Base-by-base conservation (phyloP, 1,140 invertebrate species). In the Plutomurus gul region DNA sequence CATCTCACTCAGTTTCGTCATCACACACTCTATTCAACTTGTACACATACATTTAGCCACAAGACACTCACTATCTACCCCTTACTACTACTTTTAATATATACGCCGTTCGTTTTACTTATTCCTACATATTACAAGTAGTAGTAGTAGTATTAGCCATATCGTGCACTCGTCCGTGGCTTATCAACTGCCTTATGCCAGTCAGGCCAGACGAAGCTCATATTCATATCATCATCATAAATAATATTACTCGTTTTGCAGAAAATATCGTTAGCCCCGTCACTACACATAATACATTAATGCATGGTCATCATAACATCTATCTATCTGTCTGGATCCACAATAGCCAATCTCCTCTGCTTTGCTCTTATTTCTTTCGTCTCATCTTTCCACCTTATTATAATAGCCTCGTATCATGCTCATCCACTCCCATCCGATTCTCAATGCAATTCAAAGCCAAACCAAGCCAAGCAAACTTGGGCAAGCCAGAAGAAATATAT, bases 1-100 rank as follows among this genome's bases (percentile, higher is more conserved):
- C 65, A 80, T 80, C 74, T 76, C 65, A 60, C 71, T 49, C 47
- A 39, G 40, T 49, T 40, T 76, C 75, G 47, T 76, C 75, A 76
- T 76, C 46, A 76, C 49, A 76, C 75, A 76, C 46, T 46, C 39
- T 43, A 75, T 75, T 22, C 39, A 75, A 40, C 72, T 22, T 22
- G 18, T 51, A 51, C 20, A 13, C 20, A 70, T 13, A 33, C 13
- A 18, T 30, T 25, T 20, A 33, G 2, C 25, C 60, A 36, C 18
- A 30, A 39, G 30, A n/a, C 60, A 20, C 33, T 70, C 20, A 10
- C 36, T 22, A 33, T 11, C 10, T 65, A 36, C 13, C 8, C 4
- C 27, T 36, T 33, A n/a, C 16, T 22, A 3, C n/a, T n/a, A n/a
- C n/a, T n/a, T n/a, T n/a, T n/a, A n/a, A n/a, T n/a, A n/a, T n/a